Evolutionary conservation across 2,888 invertebrate species (phyloP).

Genomic region (Stenolophus ochropezus): DNA sequence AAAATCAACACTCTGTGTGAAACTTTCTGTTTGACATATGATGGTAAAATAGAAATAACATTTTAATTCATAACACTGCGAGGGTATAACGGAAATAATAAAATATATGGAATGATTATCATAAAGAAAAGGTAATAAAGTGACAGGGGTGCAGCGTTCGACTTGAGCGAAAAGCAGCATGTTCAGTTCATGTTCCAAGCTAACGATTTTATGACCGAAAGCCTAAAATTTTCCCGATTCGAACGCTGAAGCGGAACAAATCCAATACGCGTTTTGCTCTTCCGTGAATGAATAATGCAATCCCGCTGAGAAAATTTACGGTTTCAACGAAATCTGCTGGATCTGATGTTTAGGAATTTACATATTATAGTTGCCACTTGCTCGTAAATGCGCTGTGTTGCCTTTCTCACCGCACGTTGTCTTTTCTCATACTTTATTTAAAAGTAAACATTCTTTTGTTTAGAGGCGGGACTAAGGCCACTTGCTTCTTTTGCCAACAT

Average conservation of each 20-base stretch:
- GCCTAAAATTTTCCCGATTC: slow-evolving; percentile 49
- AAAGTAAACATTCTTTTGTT: slow-evolving; percentile 48
- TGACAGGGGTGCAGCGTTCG: background rate
- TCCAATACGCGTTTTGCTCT: slow-evolving; percentile 54
- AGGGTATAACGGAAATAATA: background rate
- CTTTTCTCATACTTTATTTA: slow-evolving; percentile 45
- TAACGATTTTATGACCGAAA: slow-evolving; percentile 50
- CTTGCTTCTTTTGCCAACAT: background rate
- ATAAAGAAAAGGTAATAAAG: slow-evolving; percentile 2
- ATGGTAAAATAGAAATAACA: no score
- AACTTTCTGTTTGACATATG: no score
- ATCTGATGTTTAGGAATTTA: slow-evolving; percentile 54
- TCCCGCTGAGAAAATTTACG: slow-evolving; percentile 54
- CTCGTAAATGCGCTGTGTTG: slow-evolving; percentile 25
- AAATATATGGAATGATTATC: background rate
- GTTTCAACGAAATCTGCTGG: slow-evolving; percentile 54
- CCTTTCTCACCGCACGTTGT: background rate
- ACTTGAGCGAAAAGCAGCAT: slow-evolving; percentile 4
- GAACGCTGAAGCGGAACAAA: slow-evolving; percentile 51
- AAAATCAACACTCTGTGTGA: no score
- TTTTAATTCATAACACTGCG: background rate
- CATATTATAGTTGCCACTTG: slow-evolving; percentile 49
- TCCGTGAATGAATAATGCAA: slow-evolving; percentile 57
- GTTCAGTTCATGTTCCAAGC: slow-evolving; percentile 34
- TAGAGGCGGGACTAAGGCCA: slow-evolving; percentile 4